These are phyloP conservation scores for Carapus acus DNA, from an alignment of 2,797 vertebrate genomes.

Conservation along the genomic window DNA sequence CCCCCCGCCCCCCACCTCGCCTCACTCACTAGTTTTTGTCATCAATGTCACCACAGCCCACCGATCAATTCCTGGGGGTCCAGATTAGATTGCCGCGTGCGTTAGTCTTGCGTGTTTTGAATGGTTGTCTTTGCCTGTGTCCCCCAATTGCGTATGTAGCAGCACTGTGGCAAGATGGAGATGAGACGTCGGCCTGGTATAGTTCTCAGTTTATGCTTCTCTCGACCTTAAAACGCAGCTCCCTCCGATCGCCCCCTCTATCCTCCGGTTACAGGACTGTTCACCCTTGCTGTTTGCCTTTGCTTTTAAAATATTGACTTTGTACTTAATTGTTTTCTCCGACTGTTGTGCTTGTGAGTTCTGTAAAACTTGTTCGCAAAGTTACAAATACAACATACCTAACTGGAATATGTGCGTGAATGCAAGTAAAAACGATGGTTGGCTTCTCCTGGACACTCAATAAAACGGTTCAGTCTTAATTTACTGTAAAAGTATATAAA, in stretches of 20 bases:
- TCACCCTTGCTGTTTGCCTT: too few relatives aligned
- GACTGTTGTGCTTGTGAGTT: constrained; percentile 56
- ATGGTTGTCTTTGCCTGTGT: constrained; percentile 21
- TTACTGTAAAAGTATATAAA: constrained; percentile 33
- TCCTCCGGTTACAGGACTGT: constrained; percentile 64
- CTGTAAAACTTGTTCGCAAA: constrained; percentile 48
- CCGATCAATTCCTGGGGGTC: constrained; percentile 57
- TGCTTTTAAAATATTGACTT: constrained; percentile 53
- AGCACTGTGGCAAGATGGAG: constrained; percentile 53
- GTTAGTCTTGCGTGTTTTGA: constrained; percentile 41
- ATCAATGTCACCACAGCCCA: constrained; percentile 32
- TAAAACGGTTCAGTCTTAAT: constrained; percentile 47
- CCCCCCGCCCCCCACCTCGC: constrained; percentile 23
- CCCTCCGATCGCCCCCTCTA: constrained; percentile 21
- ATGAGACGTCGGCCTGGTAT: constrained; percentile 36
- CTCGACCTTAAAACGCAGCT: constrained; percentile 31
- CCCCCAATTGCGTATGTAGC: constrained; percentile 62
- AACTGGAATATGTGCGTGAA: constrained; percentile 66
- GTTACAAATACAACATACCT: constrained; percentile 45
- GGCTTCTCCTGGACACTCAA: constrained; percentile 34
- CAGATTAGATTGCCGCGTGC: constrained; percentile 34
- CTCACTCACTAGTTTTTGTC: constrained; percentile 20
- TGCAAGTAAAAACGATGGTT: constrained; percentile 40
- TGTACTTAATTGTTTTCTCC: constrained; percentile 31
- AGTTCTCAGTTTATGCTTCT: constrained; percentile 24